Evolutionary conservation across 2,888 invertebrate species (phyloP), one percentile per base, ranked within the genome.

Genomic region (Lepidonotus clava): DNA sequence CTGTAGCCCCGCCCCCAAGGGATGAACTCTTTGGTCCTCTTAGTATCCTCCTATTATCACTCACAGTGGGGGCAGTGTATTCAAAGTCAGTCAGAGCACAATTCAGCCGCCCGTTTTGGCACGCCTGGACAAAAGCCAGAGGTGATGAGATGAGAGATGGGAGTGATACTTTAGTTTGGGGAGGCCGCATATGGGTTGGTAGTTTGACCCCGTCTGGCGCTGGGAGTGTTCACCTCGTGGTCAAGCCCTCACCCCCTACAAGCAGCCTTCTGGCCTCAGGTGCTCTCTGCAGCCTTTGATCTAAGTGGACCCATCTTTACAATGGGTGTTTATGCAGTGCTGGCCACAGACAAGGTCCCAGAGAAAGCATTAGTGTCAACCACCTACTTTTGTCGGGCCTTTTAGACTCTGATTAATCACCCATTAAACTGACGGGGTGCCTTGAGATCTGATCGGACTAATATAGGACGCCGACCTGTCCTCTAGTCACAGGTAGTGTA

Each of bases 211-310:
- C 38, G 36, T 71, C 38, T 34, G 14, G 14, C 36, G 34, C 21
- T 34, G 14, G 71, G 36, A n/a, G n/a, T n/a, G n/a, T n/a, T n/a
- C 21, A 38, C 71, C 71, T 71, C 71, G n/a, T 71, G 71, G 71
- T 71, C 71, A 36, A 61, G n/a, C 24, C 61, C 61, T 61, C 61
- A 8, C 24, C 34, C 34, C 71, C 71, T 18, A n/a, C 24, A 71
- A 71, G 38, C 71, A 71, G 38, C 71, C n/a, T 36, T 71, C 71
- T 71, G 71, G 38, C 71, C 71, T 71, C 71, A 71, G 71, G 71
- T 71, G 71, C 8, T 71, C 21, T n/a, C 14, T 14, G 34, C 38
- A 36, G 14, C 34, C 71, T 71, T 71, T 71, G 71, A 71, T 71
- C 71, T 38, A 24, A 1, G 36, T 14, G n/a, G 36, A 18, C 36